A percentile compares a stretch with the other conserved stretches of the same genome.
These are phyloP conservation scores for Rattus rattus DNA, from an alignment of 2,113 vertebrate genomes.

Conservation along the genomic window DNA sequence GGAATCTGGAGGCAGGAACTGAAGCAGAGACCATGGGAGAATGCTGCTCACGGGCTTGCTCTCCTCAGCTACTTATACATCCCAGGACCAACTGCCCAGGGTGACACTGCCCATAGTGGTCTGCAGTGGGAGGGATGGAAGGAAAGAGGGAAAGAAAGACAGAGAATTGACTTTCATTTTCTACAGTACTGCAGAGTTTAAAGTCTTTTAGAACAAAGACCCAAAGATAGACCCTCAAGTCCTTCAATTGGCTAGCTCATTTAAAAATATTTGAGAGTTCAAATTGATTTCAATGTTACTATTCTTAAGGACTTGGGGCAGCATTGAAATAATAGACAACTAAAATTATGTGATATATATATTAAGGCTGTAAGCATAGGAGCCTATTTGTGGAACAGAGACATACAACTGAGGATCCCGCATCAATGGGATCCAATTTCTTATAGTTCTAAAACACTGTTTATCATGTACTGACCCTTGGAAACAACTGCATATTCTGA, in stretches of 20 bases:
- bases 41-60: background rate
- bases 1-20: background rate
- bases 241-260: background rate
- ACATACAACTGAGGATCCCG: background rate
- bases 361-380: background rate
- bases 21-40: background rate
- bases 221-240: background rate
- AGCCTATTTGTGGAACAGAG: background rate
- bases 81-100: background rate
- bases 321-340: background rate
- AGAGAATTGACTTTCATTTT: background rate
- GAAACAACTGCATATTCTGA: background rate
- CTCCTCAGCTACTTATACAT: background rate
- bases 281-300: conserved; percentile 8
- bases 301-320: background rate
- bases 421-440: background rate
- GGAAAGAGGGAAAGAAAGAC: background rate
- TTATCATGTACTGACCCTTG: background rate
- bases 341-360: background rate
- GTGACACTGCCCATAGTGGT: background rate
- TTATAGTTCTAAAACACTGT: background rate
- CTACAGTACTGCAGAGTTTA: background rate
- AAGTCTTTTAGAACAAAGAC: background rate
- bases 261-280: conserved; percentile 32
- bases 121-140: background rate